These are phyloP conservation scores for Hermodice carunculata DNA, from an alignment of 2,888 invertebrate genomes.

Conservation along the genomic window DNA sequence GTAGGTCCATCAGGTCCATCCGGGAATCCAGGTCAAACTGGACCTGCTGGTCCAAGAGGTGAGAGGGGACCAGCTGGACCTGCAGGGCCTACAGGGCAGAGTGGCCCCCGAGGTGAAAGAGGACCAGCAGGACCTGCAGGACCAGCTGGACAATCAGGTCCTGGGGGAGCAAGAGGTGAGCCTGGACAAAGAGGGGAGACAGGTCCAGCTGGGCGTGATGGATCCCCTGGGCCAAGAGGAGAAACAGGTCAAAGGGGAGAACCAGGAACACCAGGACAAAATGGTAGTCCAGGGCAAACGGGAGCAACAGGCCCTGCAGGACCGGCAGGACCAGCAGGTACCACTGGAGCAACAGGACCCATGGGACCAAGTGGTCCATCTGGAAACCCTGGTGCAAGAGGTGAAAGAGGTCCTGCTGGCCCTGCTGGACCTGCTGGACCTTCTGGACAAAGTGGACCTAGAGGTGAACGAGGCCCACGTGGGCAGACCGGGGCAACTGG, in stretches of 20 bases:
- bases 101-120: conserved; percentile 20
- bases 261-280: conserved; percentile 4
- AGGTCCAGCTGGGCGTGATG: conserved; percentile 15
- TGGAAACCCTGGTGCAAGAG: conserved; percentile 27
- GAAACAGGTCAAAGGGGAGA: conserved; percentile 26
- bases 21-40: conserved; percentile 18
- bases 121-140: conserved; percentile 24
- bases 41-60: conserved; percentile 8
- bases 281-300: conserved; percentile 13
- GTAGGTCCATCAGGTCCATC: conserved; percentile 21
- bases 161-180: conserved; percentile 16
- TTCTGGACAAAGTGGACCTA: not conserved
- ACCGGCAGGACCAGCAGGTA: not conserved
- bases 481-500: conserved; percentile 23
- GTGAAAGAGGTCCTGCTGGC: conserved; percentile 29
- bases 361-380: conserved; percentile 24
- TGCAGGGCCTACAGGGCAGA: conserved; percentile 26
- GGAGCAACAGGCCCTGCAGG: conserved; percentile 9
- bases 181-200: conserved; percentile 17
- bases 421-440: conserved; percentile 7
- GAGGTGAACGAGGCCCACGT: conserved; percentile 27
- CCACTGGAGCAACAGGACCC: conserved; percentile 15
- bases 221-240: conserved; percentile 33
- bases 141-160: conserved; percentile 16
- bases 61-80: conserved; percentile 30